Conservation (phyloP, 2,888 invertebrate species). For the Lithodes maja region DNA sequence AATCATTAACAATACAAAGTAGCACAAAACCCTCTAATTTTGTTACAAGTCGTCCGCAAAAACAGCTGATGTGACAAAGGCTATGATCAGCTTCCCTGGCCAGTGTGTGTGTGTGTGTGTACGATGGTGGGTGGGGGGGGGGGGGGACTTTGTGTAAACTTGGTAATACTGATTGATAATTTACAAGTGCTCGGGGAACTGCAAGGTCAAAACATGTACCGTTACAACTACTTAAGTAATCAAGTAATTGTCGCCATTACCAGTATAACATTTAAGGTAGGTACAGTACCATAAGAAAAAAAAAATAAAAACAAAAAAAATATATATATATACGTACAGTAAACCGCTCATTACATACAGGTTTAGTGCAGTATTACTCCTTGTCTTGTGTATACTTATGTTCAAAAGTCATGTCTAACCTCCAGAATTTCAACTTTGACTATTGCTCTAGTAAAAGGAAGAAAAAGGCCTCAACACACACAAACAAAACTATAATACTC, state of each 20-base stretch:
- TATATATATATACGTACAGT: not conserved
- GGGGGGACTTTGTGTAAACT: not conserved
- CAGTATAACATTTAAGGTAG: slow-evolving; percentile 7
- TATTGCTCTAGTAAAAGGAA: too few relatives aligned
- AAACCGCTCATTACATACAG: slow-evolving; percentile 3
- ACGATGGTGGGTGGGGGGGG: not conserved
- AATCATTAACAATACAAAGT: too few relatives aligned
- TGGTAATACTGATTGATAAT: slow-evolving; percentile 28
- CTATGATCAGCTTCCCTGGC: slow-evolving; percentile 23
- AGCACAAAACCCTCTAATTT: too few relatives aligned
- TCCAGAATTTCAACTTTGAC: too few relatives aligned
- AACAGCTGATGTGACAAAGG: too few relatives aligned
- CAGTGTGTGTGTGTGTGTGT: slow-evolving; percentile 1
- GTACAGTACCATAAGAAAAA: not conserved
- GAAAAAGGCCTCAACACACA: too few relatives aligned
- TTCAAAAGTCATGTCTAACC: too few relatives aligned
- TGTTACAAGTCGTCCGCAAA: too few relatives aligned
- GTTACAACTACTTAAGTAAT: slow-evolving; percentile 10
- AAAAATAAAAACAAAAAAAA: not conserved
- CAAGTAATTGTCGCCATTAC: not conserved
- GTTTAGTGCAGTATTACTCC: not conserved
- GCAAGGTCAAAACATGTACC: not conserved
- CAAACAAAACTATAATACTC: too few relatives aligned
- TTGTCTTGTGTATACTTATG: too few relatives aligned
- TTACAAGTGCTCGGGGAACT: slow-evolving; percentile 13